These are phyloP conservation scores for Perccottus glenii DNA, from an alignment of 2,113 vertebrate species.

Conservation along the genomic window DNA sequence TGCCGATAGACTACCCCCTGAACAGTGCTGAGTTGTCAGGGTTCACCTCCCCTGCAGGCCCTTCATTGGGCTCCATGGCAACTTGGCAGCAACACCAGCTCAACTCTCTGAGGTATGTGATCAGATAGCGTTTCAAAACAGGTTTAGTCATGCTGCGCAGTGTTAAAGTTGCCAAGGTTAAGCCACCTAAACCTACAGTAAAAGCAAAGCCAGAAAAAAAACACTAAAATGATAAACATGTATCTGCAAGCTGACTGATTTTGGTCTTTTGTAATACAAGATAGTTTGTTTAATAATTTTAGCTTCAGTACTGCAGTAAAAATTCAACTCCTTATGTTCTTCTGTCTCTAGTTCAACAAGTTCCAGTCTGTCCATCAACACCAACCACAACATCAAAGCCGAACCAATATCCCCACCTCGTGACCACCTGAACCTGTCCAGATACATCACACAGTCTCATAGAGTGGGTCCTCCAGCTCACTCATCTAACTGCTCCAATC, in stretches of 20 bases:
- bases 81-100: constrained; percentile 93
- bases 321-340: neutral
- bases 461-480: constrained; percentile 49
- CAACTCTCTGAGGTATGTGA: constrained; percentile 88
- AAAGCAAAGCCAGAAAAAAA: neutral
- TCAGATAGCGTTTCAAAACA: neutral
- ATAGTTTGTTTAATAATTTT: too few relatives aligned
- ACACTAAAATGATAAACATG: too few relatives aligned
- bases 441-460: constrained; percentile 78
- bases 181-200: neutral
- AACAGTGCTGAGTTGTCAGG: constrained; percentile 88
- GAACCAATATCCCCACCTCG: constrained; percentile 93
- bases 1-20: constrained; percentile 86
- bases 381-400: constrained; percentile 93
- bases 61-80: constrained; percentile 85
- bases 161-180: neutral
- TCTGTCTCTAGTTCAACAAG: constrained; percentile 79
- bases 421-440: constrained; percentile 71
- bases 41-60: constrained; percentile 86
- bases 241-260: neutral
- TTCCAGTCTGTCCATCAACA: constrained; percentile 86
- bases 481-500: constrained; percentile 59
- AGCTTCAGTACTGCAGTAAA: neutral
- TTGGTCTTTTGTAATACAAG: too few relatives aligned
- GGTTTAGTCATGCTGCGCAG: neutral